phyloP scores from a whole-genome alignment of 2,888 invertebrate genomes.

The Dasypolia templi region DNA sequence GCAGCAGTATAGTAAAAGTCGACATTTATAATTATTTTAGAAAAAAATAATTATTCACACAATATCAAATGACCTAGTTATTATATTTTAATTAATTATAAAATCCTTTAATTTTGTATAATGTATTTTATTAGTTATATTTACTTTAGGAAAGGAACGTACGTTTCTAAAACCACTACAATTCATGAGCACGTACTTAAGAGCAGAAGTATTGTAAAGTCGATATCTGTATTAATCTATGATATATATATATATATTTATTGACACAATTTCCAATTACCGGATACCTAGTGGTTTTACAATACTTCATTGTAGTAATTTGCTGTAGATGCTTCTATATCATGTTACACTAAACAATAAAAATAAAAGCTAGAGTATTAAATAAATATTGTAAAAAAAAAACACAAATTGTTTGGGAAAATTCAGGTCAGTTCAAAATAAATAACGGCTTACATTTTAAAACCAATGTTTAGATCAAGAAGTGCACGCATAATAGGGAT shows the following conservation, averaged over 20 bases:
- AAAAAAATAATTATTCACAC: not conserved
- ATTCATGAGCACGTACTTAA: too few relatives aligned
- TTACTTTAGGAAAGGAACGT: too few relatives aligned
- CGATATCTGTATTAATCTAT: too few relatives aligned
- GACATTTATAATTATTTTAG: not conserved
- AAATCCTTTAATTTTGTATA: not conserved
- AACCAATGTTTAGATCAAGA: not conserved
- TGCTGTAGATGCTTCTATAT: not conserved
- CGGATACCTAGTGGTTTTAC: too few relatives aligned
- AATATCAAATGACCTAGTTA: not conserved
- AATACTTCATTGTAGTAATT: conserved; percentile 13
- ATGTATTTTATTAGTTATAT: not conserved
- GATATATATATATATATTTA: too few relatives aligned
- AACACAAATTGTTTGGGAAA: not conserved
- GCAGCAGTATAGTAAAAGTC: conserved; percentile 18
- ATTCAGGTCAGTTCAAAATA: not conserved
- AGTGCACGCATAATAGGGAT: not conserved
- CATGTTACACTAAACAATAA: not conserved
- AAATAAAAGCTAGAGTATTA: not conserved
- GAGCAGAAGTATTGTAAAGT: too few relatives aligned
- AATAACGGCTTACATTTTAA: not conserved
- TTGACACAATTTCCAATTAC: too few relatives aligned
- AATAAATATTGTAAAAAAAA: conserved; percentile 1
- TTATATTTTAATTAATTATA: not conserved
- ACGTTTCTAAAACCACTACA: too few relatives aligned